A percentile compares a stretch with the other conserved stretches of the same genome.
These are phyloP conservation scores for Australoheros facetus DNA, from an alignment of 2,797 vertebrate species.

Conservation along the genomic window DNA sequence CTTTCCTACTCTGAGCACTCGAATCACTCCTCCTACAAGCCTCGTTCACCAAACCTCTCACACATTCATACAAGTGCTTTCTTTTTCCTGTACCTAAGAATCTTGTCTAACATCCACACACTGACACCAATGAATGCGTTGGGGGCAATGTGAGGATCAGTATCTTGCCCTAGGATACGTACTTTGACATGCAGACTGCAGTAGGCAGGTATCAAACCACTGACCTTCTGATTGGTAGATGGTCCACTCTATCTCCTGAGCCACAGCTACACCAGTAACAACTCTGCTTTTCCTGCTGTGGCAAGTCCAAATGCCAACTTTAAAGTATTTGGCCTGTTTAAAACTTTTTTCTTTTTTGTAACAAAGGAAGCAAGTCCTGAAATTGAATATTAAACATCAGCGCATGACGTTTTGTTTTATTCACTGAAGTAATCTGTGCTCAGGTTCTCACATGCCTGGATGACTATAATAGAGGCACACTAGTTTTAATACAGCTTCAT, in stretches of 20 bases:
- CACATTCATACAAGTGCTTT: accelerated
- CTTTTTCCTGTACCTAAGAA: neutral
- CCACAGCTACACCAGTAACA: too few relatives aligned
- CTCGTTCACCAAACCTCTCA: too few relatives aligned
- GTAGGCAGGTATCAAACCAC: accelerated
- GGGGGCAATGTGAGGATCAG: neutral
- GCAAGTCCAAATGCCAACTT: too few relatives aligned
- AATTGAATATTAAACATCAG: neutral
- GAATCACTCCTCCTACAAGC: too few relatives aligned
- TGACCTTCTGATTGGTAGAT: neutral
- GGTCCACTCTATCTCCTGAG: too few relatives aligned
- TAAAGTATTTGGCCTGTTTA: neutral
- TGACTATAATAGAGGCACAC: too few relatives aligned
- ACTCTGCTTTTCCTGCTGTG: too few relatives aligned
- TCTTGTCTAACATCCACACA: neutral
- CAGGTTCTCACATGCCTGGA: neutral
- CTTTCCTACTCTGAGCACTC: neutral
- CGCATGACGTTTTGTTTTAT: neutral
- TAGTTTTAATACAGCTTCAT: neutral
- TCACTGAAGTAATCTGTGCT: neutral
- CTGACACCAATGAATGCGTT: neutral
- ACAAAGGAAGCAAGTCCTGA: neutral
- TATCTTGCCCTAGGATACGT: neutral
- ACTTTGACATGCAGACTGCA: neutral
- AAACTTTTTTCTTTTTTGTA: too few relatives aligned